Percentiles rank a stretch among this genome's conserved stretches.
These are phyloP conservation scores for Drosophila maculinotata DNA, from an alignment of 2,888 invertebrate genomes.

Conservation along the genomic window DNA sequence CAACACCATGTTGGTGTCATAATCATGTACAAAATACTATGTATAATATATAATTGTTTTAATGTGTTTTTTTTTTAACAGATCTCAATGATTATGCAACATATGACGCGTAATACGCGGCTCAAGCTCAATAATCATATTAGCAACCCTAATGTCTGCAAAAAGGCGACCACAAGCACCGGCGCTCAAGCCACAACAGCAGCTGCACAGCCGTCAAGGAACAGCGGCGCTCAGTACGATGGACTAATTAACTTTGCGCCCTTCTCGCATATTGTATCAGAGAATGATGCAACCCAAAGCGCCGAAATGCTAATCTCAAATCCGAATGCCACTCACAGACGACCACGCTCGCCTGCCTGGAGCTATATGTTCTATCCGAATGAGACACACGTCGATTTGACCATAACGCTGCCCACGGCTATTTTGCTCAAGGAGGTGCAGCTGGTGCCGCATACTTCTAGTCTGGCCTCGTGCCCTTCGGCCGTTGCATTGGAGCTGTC, in stretches of 20 bases:
- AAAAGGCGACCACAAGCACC: conserved; percentile 82
- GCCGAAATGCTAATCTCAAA: conserved; percentile 95
- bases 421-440: conserved; percentile 95
- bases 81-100: conserved; percentile 88
- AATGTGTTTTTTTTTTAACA: conserved; percentile 30
- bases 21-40: not conserved
- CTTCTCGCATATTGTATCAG: conserved; percentile 91
- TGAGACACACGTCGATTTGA: conserved; percentile 95
- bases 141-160: conserved; percentile 79
- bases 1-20: too few species aligned
- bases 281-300: conserved; percentile 94
- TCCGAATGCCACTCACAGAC: conserved; percentile 91
- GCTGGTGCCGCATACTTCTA: conserved; percentile 93
- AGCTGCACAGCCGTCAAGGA: conserved; percentile 84
- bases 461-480: conserved; percentile 94
- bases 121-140: conserved; percentile 84
- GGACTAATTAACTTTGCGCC: conserved; percentile 96
- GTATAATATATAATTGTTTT: not conserved
- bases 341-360: conserved; percentile 97
- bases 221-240: conserved; percentile 88
- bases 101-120: conserved; percentile 86
- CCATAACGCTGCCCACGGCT: conserved; percentile 94
- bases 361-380: conserved; percentile 97
- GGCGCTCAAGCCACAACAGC: conserved; percentile 77
- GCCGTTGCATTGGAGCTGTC: conserved; percentile 95